Evolutionary conservation across 2,113 vertebrate genomes (phyloP).

Genomic region (Hippopotamus amphibius): DNA sequence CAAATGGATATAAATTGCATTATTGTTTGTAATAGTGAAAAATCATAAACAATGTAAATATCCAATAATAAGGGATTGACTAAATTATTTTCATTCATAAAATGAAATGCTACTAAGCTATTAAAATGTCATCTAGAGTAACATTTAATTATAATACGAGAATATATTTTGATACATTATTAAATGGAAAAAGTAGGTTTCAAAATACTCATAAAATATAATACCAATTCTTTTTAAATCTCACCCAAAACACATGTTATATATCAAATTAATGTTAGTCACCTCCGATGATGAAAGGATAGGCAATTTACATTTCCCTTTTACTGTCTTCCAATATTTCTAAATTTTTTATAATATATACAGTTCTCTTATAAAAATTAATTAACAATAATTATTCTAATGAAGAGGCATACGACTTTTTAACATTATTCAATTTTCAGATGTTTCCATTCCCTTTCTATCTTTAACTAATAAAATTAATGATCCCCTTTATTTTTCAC

Average conservation of each 20-base stretch:
- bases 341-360: neutral
- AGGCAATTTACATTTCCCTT: neutral
- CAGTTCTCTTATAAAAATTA: neutral
- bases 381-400: neutral
- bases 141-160: neutral
- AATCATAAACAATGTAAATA: constrained; percentile 11
- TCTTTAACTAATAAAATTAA: neutral
- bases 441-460: neutral
- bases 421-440: neutral
- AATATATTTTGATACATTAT: neutral
- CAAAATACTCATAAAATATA: neutral
- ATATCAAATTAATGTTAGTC: constrained; percentile 17
- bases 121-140: neutral
- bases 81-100: constrained; percentile 42
- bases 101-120: constrained; percentile 18
- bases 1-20: neutral
- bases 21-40: neutral
- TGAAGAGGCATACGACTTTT: neutral
- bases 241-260: neutral
- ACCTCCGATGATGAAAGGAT: constrained; percentile 5
- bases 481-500: neutral
- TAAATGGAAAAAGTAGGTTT: neutral
- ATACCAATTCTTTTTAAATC: neutral
- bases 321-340: neutral
- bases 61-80: neutral